Evolutionary conservation across 2,113 vertebrate genomes (phyloP), one percentile per base, ranked within the genome.

Genomic region (Saccopteryx leptura): DNA sequence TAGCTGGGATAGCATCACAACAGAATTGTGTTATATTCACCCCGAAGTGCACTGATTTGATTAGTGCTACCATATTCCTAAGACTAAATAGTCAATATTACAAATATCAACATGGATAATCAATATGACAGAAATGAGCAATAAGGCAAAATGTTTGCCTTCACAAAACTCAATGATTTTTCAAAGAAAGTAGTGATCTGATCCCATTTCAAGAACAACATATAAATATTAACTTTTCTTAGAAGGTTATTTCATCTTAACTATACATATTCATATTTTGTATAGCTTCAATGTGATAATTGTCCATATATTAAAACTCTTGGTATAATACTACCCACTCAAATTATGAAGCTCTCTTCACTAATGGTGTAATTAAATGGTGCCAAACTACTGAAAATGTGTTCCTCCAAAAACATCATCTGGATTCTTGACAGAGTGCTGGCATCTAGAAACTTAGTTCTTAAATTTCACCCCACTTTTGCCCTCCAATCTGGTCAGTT

Each of bases 351-450:
- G 31, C 13, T 81, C 23, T 83, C 71, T 84, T 92, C 33, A 79
- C 83, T 78, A 88, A 94, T 85, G 87, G 88, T 94, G 46, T 23
- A 50, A 96, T 93, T 94, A 86, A 93, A 80, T 72, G 66, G 72
- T 74, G 84, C 84, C 88, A 96, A 95, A 61, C 94, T 93, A 75
- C 76, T 93, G 76, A 78, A 72, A 94, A 89, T 91, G 31, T 92
- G 31, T 68, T 96, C 90, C 93, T 93, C 95, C 92, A 96, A 85
- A 95, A 90, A 13, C 23, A 93, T 96, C 92, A 95, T 96, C 95
- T 95, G 96, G 84, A 96, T 81, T 96, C 90, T 93, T 95, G 84
- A 96, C 71, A 95, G 89, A 83, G 58, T 92, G 84, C 74, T 97
- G 95, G 95, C 96, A 96, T 76, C 80, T 92, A 48, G 76, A 90